A percentile compares a stretch with the other conserved stretches of the same genome.
Conservation (phyloP, 2,113 vertebrate species). For the Lophura nycthemera region DNA sequence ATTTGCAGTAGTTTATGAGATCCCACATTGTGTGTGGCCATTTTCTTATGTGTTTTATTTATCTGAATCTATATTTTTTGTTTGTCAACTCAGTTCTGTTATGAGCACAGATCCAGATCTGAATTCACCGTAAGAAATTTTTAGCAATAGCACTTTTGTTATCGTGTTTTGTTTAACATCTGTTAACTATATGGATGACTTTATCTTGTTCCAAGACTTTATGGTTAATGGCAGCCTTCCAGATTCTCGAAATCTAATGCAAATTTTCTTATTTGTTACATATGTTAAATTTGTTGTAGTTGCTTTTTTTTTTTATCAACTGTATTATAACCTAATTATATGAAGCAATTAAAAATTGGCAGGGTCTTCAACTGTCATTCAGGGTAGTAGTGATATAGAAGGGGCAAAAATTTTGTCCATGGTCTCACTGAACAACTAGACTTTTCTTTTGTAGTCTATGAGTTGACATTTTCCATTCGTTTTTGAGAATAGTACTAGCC, state of each 20-base stretch:
- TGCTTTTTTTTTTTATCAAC: slow-evolving; percentile 21
- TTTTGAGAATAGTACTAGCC: not conserved
- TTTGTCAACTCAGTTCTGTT: slow-evolving; percentile 72
- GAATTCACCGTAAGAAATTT: slow-evolving; percentile 63
- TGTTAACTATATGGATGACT: slow-evolving; percentile 78
- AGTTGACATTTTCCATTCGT: not conserved
- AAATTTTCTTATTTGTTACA: slow-evolving; percentile 68
- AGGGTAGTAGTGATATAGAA: not conserved
- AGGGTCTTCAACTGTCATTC: not conserved
- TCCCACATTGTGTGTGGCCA: slow-evolving; percentile 63
- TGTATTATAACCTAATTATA: slow-evolving; percentile 7
- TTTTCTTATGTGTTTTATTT: slow-evolving; percentile 42
- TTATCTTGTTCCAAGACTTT: slow-evolving; percentile 77
- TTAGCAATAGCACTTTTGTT: slow-evolving; percentile 61
- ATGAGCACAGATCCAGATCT: slow-evolving; percentile 56
- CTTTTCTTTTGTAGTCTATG: not conserved
- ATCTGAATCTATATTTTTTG: slow-evolving; percentile 48
- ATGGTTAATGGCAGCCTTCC: slow-evolving; percentile 72
- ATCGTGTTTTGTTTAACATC: slow-evolving; percentile 71
- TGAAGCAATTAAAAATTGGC: slow-evolving; percentile 10
- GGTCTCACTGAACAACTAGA: not conserved
- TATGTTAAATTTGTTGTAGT: slow-evolving; percentile 57
- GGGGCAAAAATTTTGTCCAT: not conserved
- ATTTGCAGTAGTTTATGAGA: slow-evolving; percentile 64
- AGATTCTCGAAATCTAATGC: slow-evolving; percentile 55